phyloP scores from a whole-genome alignment of 2,113 vertebrate genomes.

The Pseudonaja textilis region DNA sequence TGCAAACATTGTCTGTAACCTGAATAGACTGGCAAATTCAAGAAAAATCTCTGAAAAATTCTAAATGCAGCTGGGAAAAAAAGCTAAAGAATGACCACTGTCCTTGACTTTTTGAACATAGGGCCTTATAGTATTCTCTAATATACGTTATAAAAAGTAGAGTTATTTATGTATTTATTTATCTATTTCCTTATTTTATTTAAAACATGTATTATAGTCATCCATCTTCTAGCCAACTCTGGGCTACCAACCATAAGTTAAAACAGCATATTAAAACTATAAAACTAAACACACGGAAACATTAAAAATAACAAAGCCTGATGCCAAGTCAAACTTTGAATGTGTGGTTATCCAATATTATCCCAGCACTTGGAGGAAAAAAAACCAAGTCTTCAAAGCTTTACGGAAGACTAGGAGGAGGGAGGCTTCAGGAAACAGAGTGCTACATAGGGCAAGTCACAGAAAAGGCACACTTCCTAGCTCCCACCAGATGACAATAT shows the following conservation, averaged over 20 bases:
- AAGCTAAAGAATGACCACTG: not conserved
- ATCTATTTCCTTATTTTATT: not conserved
- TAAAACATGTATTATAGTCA: not conserved
- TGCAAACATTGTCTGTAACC: constrained; percentile 30
- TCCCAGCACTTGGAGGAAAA: not conserved
- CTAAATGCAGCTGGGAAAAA: not conserved
- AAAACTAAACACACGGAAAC: not conserved
- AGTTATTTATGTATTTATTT: constrained; percentile 15
- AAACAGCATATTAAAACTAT: not conserved
- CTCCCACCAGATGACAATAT: not conserved
- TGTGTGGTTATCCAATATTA: not conserved
- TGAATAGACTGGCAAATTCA: constrained; percentile 11
- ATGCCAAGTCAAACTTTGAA: not conserved
- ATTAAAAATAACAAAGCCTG: not conserved
- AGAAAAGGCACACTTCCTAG: not conserved
- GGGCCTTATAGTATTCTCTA: not conserved
- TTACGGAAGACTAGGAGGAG: not conserved
- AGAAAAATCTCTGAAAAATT: not conserved
- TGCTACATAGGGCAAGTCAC: not conserved
- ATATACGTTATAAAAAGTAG: not conserved
- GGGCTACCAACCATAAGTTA: not conserved
- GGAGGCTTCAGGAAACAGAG: not conserved
- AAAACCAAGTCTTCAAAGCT: not conserved
- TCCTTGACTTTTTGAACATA: not conserved
- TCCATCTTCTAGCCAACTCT: not conserved